Evolutionary conservation across 2,113 vertebrate genomes (phyloP).

Genomic region (Zosterops japonicus): DNA sequence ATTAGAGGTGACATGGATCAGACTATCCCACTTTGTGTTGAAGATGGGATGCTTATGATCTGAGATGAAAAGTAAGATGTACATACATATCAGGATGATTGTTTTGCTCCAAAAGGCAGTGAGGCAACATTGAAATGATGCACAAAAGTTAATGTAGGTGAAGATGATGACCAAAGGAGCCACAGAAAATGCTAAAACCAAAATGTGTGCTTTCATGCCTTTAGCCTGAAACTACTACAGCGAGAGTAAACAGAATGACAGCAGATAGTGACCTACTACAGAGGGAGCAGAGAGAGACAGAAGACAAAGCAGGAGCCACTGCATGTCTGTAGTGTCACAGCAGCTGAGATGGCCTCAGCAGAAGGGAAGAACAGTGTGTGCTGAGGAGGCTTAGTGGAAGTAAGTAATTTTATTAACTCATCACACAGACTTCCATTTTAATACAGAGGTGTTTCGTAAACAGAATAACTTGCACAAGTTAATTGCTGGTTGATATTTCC

Average conservation of each 20-base stretch:
- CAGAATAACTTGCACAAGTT: neutral
- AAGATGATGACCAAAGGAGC: neutral
- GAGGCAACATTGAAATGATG: neutral
- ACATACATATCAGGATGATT: fast-evolving
- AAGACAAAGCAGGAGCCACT: neutral
- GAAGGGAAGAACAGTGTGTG: neutral
- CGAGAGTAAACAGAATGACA: neutral
- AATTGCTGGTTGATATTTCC: neutral
- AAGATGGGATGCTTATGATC: neutral
- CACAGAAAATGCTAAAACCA: neutral
- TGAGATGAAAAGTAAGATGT: neutral
- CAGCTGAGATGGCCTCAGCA: neutral
- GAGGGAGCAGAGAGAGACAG: neutral
- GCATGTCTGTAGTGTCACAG: neutral
- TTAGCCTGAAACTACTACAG: neutral
- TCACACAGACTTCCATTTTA: neutral
- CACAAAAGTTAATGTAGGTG: neutral
- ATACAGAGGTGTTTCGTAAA: neutral
- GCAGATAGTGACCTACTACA: neutral
- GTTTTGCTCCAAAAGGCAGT: neutral
- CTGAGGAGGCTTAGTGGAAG: neutral
- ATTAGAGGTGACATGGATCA: neutral
- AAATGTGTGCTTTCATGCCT: neutral
- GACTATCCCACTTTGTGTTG: neutral
- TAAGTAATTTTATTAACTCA: neutral